Conservation (phyloP, 2,797 vertebrate species). For the Rhinichthys osculus region DNA sequence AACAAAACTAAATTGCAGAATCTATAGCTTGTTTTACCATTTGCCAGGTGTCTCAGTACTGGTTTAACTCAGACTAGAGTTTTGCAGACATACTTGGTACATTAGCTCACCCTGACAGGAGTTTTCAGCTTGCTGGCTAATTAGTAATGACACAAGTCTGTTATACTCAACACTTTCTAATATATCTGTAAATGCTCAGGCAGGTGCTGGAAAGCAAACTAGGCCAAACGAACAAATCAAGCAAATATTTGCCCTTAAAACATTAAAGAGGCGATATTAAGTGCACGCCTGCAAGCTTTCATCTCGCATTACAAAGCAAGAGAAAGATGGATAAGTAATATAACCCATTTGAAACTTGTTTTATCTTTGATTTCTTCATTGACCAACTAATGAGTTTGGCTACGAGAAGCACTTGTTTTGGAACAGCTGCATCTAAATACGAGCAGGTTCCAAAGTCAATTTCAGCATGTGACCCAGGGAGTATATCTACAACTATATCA, state of each 20-base stretch:
- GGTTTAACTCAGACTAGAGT: background rate
- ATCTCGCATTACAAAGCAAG: slow-evolving; percentile 33
- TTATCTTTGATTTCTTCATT: slow-evolving; percentile 29
- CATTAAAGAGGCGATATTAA: slow-evolving; percentile 42
- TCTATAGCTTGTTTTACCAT: slow-evolving; percentile 3
- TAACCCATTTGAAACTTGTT: slow-evolving; percentile 26
- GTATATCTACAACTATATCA: slow-evolving; percentile 2
- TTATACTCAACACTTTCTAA: slow-evolving; percentile 55
- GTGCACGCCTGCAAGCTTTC: slow-evolving; percentile 8
- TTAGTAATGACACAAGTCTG: slow-evolving; percentile 38
- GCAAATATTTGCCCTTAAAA: slow-evolving; percentile 60
- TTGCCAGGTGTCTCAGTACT: background rate
- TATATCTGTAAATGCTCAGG: slow-evolving; percentile 38
- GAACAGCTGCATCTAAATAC: slow-evolving; percentile 16
- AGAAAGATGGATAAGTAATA: slow-evolving; percentile 19
- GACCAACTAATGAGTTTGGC: slow-evolving; percentile 32
- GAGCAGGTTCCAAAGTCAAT: slow-evolving; percentile 1
- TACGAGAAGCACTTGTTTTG: slow-evolving; percentile 30
- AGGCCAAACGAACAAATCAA: slow-evolving; percentile 35
- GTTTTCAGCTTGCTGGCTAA: slow-evolving; percentile 48
- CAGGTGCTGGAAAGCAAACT: slow-evolving; percentile 48
- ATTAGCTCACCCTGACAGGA: slow-evolving; percentile 38
- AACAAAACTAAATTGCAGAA: background rate
- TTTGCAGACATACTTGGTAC: slow-evolving; percentile 3
- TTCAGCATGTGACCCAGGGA: background rate